Base-by-base conservation (phyloP, 2,797 vertebrate species). In the Molossus alvarezi region DNA sequence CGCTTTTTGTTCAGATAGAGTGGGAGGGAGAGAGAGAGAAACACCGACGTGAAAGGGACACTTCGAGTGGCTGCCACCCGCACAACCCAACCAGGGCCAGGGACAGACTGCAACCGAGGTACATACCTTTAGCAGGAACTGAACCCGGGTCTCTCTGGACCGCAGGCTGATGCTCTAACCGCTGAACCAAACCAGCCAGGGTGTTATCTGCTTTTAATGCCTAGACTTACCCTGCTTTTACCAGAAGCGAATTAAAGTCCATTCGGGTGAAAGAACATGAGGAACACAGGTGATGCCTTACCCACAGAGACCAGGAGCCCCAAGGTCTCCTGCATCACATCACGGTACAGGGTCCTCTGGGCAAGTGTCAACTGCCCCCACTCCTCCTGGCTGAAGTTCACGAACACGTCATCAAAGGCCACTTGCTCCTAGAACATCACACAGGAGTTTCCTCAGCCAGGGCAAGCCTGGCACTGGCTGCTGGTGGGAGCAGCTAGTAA, bases 281-380 rank as follows among this genome's bases (percentile, higher is more conserved):
- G 65, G n/a, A 15, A 10, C 10, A 62, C 0, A 3, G 21, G 33
- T 27, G 21, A 45, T 45, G 75, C 41, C 92, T 97, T 90, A 95
- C 90, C 92, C 37, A 96, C 9, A 18, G 88, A 95, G 12, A 94
- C 69, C 7, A 97, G 90, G 5, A 93, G 88, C 14, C 81, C 3
- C 0, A 90, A 95, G 62, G 83, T 93, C 65, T 96, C 91, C 72
- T 96, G 82, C 93, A 94, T 96, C 65, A 95, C 95, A 29, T 88
- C 75, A 0, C 18, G 6, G 51, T 91, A 90, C 7, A 97, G 65
- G 11, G 29, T 69, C 88, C 88, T 95, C 94, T 96, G 86, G 33
- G 82, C n/a, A 0, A 81, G 75, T 1, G 82, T 25, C 65, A 97
- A 79, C 37, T 58, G 62, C 9, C 76, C 65, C 93, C 91, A 95